A percentile compares a stretch with the other conserved stretches of the same genome.
phyloP scores from a whole-genome alignment of 35 echinoderm and acorn worm species.

The Apostichopus californicus region DNA sequence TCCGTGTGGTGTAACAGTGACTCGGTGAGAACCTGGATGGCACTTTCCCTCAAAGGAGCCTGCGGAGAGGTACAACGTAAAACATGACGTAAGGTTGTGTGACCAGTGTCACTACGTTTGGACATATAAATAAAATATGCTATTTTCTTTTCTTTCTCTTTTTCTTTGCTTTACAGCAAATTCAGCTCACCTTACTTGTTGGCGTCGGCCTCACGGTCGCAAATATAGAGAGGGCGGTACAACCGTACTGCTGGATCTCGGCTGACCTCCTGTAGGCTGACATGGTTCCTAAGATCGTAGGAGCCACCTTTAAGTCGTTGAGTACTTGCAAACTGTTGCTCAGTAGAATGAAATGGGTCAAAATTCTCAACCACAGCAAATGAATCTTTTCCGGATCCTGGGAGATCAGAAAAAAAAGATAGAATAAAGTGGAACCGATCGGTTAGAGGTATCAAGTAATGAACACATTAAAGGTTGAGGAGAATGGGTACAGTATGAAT shows the following conservation, averaged over 20 bases:
- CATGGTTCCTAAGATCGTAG: slow-evolving; percentile 93
- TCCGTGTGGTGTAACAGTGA: slow-evolving; percentile 62
- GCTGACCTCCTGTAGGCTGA: slow-evolving; percentile 65
- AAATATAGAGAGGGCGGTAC: slow-evolving; percentile 67
- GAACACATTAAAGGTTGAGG: no score
- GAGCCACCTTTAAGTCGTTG: slow-evolving; percentile 83
- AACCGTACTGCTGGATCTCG: slow-evolving; percentile 84
- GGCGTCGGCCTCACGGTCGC: slow-evolving; percentile 85
- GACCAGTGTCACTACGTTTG: neutral
- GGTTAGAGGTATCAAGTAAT: no score
- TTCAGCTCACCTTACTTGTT: slow-evolving; percentile 63
- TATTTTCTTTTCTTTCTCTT: neutral
- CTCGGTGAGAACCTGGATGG: slow-evolving; percentile 68
- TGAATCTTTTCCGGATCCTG: slow-evolving; percentile 92
- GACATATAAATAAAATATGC: neutral
- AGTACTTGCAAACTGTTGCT: slow-evolving; percentile 57
- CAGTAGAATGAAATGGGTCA: slow-evolving; percentile 68
- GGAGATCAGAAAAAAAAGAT: neutral
- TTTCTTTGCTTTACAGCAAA: no score
- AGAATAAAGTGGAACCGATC: no score
- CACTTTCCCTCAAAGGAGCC: slow-evolving; percentile 85
- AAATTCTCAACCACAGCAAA: slow-evolving; percentile 81
- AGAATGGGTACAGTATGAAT: no score
- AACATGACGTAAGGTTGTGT: neutral
- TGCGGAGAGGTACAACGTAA: neutral